These are phyloP conservation scores for Parasteatoda tepidariorum DNA, from an alignment of 1,140 invertebrate genomes.

Conservation along the genomic window DNA sequence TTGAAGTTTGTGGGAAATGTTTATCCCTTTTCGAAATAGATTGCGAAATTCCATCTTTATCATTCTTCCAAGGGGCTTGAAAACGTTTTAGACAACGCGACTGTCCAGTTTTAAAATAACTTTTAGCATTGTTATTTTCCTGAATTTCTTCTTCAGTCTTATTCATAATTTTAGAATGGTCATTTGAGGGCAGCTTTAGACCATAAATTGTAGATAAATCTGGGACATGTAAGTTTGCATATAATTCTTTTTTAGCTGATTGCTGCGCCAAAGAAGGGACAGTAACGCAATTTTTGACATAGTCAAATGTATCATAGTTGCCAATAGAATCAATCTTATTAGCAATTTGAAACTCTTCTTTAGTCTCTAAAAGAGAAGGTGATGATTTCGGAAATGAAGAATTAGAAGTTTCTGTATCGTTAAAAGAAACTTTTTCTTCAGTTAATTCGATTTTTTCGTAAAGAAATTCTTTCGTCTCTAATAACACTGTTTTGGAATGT, in stretches of 20 bases:
- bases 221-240: not conserved
- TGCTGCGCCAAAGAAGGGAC: not conserved
- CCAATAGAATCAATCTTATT: not conserved
- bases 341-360: not conserved
- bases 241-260: not conserved
- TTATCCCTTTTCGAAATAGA: not conserved
- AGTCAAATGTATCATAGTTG: conserved; percentile 1
- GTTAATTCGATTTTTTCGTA: not conserved
- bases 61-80: conserved; percentile 1
- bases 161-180: not conserved
- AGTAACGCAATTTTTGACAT: conserved; percentile 6
- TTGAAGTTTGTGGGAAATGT: not conserved
- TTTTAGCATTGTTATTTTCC: not conserved
- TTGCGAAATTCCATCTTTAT: not conserved
- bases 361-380: not conserved
- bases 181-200: not conserved
- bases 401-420: not conserved
- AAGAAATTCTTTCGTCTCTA: not conserved
- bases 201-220: not conserved
- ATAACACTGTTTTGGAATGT: not conserved
- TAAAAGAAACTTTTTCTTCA: not conserved
- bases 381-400: not conserved
- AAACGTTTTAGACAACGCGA: not conserved
- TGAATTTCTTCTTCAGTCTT: not conserved
- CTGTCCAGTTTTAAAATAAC: conserved; percentile 2